Base-by-base conservation (phyloP, 2,888 invertebrate species). In the Gari tellinella region DNA sequence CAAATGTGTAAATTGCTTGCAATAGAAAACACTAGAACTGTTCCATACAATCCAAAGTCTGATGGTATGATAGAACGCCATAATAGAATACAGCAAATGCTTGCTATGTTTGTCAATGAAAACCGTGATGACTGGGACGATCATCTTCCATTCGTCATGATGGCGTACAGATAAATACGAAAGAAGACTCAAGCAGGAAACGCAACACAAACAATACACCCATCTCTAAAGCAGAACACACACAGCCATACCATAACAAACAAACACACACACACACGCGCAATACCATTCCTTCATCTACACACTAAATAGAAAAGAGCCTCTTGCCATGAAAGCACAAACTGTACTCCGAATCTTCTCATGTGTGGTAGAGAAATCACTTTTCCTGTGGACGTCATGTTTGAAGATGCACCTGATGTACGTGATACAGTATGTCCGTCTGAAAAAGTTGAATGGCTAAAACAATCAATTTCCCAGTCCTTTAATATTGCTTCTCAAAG, bases 381-480 rank as follows among this genome's bases (percentile, higher is more conserved):
- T n/a, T 48, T 38, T 46, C 76, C 76, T 2, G 14, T 76, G 1
- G 68, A 68, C 51, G 43, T 76, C n/a, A 58, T 67, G 60, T 56
- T 64, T 21, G 63, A 72, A 14, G 19, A 17, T 15, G 38, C 43
- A 46, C 61, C 60, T 17, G 19, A 38, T 41, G 40, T 15, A 12
- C 2, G 1, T 43, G 19, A 58, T 19, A 15, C 38, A 12, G 46
- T 61, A 4, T 74, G 69, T 51, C 68, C 65, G 1, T 37, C 58
- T 17, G 37, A 74, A 21, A 69, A 74, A 46, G 51, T 62, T n/a
- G 65, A 65, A 53, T 65, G 69, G 65, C 12, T 74, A 15, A 23
- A 37, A 37, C 38, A 45, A 1, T 92, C 98, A 97, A 82, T 95
- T 94, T 0, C 95, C 94, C 90, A 97, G 97, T 93, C 97, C 97